A percentile compares a stretch with the other conserved stretches of the same genome.
These are phyloP conservation scores for Eleginops maclovinus DNA, from an alignment of 2,113 vertebrate genomes.

Conservation along the genomic window DNA sequence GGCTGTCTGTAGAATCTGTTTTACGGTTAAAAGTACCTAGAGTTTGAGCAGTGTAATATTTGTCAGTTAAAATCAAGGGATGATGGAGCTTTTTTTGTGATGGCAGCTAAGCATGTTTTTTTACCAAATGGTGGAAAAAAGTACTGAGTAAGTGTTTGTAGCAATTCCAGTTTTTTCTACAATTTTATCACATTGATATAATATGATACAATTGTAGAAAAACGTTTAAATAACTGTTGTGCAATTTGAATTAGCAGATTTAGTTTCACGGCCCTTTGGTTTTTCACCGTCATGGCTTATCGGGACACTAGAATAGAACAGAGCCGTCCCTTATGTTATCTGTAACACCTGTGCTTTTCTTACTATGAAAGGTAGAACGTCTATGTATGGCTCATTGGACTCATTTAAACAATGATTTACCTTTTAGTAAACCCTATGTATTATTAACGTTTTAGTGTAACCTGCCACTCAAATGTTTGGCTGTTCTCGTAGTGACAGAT, in stretches of 20 bases:
- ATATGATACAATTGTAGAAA: too few relatives aligned
- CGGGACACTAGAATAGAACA: too few relatives aligned
- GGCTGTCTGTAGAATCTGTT: too few relatives aligned
- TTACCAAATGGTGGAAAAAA: too few relatives aligned
- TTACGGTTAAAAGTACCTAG: not conserved
- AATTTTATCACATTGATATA: too few relatives aligned
- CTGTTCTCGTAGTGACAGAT: not conserved
- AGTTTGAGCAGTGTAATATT: not conserved
- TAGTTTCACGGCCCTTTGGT: too few relatives aligned
- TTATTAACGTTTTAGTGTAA: not conserved
- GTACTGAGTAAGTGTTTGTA: not conserved
- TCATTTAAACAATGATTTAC: not conserved
- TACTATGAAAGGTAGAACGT: not conserved
- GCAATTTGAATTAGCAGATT: too few relatives aligned
- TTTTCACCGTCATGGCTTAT: too few relatives aligned
- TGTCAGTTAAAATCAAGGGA: not conserved
- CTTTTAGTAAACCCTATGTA: not conserved
- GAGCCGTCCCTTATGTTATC: not conserved
- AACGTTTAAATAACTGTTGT: too few relatives aligned
- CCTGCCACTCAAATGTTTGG: not conserved
- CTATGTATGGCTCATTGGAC: not conserved
- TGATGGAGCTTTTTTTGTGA: not conserved
- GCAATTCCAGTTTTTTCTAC: not conserved
- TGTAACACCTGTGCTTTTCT: not conserved
- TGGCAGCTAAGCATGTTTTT: too few relatives aligned